Percentiles rank a stretch among this genome's conserved stretches.
These are phyloP conservation scores for Hypselothyrea guttata DNA, from an alignment of 2,888 invertebrate species.

Conservation along the genomic window DNA sequence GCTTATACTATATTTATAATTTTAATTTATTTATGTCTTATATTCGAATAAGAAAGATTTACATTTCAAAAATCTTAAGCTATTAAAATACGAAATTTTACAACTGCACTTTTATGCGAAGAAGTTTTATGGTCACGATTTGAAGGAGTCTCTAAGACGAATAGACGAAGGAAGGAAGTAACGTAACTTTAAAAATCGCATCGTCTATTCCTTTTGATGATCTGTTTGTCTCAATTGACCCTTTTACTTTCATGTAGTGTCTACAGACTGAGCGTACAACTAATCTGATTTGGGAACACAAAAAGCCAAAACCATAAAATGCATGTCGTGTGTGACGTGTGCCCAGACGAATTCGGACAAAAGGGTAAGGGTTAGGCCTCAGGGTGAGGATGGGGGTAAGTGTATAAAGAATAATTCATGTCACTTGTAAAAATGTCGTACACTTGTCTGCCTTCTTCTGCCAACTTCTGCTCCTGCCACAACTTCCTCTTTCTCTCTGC, in stretches of 20 bases:
- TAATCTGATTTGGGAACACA: slow-evolving; percentile 67
- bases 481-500: neutral
- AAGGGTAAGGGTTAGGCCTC: slow-evolving; percentile 7
- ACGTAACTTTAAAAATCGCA: slow-evolving; percentile 50
- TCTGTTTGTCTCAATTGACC: slow-evolving; percentile 56
- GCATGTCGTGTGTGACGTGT: slow-evolving; percentile 19
- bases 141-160: neutral
- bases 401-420: slow-evolving; percentile 77
- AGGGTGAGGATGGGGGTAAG: slow-evolving; percentile 12
- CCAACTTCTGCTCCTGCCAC: too few species aligned
- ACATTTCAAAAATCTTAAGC: too few species aligned
- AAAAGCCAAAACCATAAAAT: slow-evolving; percentile 36
- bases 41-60: too few species aligned
- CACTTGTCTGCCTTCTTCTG: too few species aligned
- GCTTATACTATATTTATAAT: too few species aligned
- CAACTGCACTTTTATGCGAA: too few species aligned
- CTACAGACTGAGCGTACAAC: slow-evolving; percentile 14
- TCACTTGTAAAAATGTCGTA: slow-evolving; percentile 70
- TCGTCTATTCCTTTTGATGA: slow-evolving; percentile 65
- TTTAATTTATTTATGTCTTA: too few species aligned
- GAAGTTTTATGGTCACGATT: slow-evolving; percentile 68
- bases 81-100: too few species aligned
- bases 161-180: too few species aligned
- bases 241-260: slow-evolving; percentile 62
- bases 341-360: too few species aligned